Base-by-base conservation (phyloP, 2,113 vertebrate genomes). In the Pycnonotus jocosus region DNA sequence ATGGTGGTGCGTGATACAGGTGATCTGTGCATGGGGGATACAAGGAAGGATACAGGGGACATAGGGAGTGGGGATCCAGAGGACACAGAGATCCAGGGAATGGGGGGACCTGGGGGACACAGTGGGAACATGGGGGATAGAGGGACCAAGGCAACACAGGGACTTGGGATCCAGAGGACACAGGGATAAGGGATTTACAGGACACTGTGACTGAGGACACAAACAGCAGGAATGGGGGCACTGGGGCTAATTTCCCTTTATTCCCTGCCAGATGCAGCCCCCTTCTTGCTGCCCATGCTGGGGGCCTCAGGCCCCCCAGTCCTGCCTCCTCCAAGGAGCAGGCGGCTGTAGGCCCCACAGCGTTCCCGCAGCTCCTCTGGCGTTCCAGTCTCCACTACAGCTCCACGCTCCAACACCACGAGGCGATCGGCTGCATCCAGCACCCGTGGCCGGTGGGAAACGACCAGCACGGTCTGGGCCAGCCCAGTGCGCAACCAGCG, bases 261-360 rank as follows among this genome's bases (percentile, higher is more conserved):
- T 23, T 50, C 10, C 66, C 50, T 18, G 17, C 5, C 2, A 1
- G 71, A 25, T 3, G 6, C 82, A 76, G 71, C 16, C 31, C 16
- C 44, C 25, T 58, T 17, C 17, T 27, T 1, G 0, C 61, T 31
- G 61, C 50, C 42, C 35, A 6, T 10, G 4, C 16, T 1, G 2
- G 14, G 31, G 58, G 7, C 2, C 11, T 31, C 4, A 0, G 47
- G n/a, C 18, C 6, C 12, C 54, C 16, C 33, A 2, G 31, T 5
- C 4, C 27, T 18, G 37, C 6, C 44, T 6, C 6, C 27, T 0
- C 37, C 68, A 2, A 20, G 37, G 27, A 81, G 68, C 58, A 81
- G 60, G 27, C 23, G 28, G 60, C 44, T 33, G 77, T 66, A 81
- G 68, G 60, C 51, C 4, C 68, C 68, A 0, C 23, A 1, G 37